phyloP scores from a whole-genome alignment of 2,888 invertebrate genomes.

The Brenthis daphne region DNA sequence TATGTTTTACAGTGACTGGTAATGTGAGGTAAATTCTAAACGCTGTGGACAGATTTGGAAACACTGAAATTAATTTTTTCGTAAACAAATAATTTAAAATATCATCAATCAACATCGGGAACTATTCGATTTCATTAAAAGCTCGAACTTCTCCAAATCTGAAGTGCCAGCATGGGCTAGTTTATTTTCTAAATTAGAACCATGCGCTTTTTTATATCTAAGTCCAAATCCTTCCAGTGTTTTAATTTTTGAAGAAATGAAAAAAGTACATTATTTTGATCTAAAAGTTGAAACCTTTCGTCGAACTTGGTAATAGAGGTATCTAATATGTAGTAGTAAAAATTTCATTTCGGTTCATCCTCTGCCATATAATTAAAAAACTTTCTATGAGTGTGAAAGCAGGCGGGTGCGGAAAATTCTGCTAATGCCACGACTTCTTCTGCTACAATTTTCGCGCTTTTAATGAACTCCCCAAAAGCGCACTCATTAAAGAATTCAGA shows the following conservation, averaged over 20 bases:
- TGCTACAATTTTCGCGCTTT: background rate
- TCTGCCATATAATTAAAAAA: conserved; percentile 21
- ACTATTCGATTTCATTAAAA: conserved; percentile 14
- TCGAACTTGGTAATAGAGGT: conserved; percentile 4
- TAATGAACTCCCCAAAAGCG: background rate
- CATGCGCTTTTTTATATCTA: background rate
- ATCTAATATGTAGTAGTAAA: conserved; percentile 8
- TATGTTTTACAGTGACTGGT: background rate
- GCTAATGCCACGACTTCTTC: conserved; percentile 17
- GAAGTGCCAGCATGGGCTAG: conserved; percentile 5
- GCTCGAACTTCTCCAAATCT: conserved; percentile 1
- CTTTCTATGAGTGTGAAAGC: conserved; percentile 8
- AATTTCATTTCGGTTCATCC: conserved; percentile 15
- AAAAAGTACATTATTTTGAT: conserved; percentile 17
- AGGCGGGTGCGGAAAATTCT: conserved; percentile 19
- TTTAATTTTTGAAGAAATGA: conserved; percentile 15
- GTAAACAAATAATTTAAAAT: no score
- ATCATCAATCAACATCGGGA: background rate
- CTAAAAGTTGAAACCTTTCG: conserved; percentile 1
- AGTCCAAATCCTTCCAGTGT: conserved; percentile 9
- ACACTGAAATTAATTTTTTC: background rate
- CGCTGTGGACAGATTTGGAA: no score
- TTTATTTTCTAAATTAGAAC: conserved; percentile 8
- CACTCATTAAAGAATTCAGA: background rate
- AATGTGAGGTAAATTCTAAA: background rate